Conservation (phyloP, 1,140 invertebrate species). For the Paracyclopina nana region DNA sequence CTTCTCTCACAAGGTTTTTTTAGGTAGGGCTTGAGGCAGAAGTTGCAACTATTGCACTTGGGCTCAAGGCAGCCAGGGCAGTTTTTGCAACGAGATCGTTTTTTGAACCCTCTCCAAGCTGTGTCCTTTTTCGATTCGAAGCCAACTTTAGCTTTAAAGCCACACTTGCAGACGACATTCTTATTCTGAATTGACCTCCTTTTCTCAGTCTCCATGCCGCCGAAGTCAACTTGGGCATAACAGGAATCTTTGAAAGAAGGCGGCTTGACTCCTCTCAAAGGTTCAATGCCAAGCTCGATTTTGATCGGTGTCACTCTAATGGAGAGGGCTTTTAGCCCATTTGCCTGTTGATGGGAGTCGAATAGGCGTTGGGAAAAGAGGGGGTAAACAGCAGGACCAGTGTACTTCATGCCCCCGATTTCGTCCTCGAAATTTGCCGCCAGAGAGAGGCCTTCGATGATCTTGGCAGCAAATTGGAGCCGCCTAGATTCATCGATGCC, state of each 20-base stretch:
- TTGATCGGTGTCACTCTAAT: not conserved
- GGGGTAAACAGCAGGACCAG: too few relatives aligned
- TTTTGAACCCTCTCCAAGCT: not conserved
- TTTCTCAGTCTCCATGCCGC: not conserved
- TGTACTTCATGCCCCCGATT: too few relatives aligned
- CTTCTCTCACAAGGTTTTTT: not conserved
- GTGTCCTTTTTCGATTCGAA: not conserved
- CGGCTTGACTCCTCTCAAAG: not conserved
- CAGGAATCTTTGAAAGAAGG: not conserved
- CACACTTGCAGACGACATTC: not conserved
- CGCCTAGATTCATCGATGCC: too few relatives aligned
- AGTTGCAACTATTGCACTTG: not conserved
- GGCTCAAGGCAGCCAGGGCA: not conserved
- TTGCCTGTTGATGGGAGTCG: not conserved
- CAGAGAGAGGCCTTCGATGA: too few relatives aligned
- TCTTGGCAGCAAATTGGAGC: too few relatives aligned
- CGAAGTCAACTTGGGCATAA: not conserved
- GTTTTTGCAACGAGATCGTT: not conserved
- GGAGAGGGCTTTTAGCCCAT: not conserved
- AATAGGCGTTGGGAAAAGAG: too few relatives aligned
- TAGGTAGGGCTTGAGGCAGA: not conserved
- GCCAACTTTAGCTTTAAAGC: not conserved
- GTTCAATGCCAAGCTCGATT: not conserved
- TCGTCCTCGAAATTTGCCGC: too few relatives aligned
- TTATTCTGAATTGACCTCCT: not conserved